Base-by-base conservation (phyloP, 2,888 invertebrate genomes). In the Flabesymbios commensalis region DNA sequence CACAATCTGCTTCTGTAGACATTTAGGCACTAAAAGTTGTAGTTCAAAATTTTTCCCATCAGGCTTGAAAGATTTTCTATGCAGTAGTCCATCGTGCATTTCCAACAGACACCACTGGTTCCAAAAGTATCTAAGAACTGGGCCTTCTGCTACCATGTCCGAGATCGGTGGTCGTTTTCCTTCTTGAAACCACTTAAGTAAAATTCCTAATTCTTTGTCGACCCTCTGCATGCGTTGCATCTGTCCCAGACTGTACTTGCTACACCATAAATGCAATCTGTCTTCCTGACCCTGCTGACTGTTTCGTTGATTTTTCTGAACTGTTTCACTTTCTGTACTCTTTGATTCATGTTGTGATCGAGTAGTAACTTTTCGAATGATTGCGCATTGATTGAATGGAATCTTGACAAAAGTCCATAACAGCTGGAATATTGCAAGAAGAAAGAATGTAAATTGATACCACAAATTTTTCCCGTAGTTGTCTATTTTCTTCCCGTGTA, bases 61-160 rank as follows among this genome's bases (percentile, higher is more conserved):
- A 39, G 28, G 39, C 26, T 54, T 42, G 2, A 19, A 7, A 58
- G 52, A 59, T 19, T 42, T 48, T 32, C 51, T 55, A 24, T 39
- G 57, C 17, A 65, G 43, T n/a, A 67, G 4, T 14, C 59, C 61
- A 48, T 68, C 52, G 7, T 58, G 32, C 14, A 53, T 14, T 28
- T 32, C 53, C 10, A 36, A 22, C 7, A 5, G 4, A 19, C 52
- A 17, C 33, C 41, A 31, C n/a, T 48, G 51, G 7, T 33, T 57
- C 63, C 57, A 65, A 1, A 14, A 61, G n/a, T 59, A 28, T 29
- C 57, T 54, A 0, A 43, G n/a, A 19, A 45, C 43, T 26, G 41
- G 53, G 22, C 59, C 57, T 14, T 28, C 33, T 0, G 47, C 10
- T 3, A 29, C 43, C 0, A 62, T 29, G 28, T 54, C 52, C 17